Evolutionary conservation across 2,113 vertebrate genomes (phyloP), one percentile per base, ranked within the genome.

Genomic region (Dromaius novaehollandiae): DNA sequence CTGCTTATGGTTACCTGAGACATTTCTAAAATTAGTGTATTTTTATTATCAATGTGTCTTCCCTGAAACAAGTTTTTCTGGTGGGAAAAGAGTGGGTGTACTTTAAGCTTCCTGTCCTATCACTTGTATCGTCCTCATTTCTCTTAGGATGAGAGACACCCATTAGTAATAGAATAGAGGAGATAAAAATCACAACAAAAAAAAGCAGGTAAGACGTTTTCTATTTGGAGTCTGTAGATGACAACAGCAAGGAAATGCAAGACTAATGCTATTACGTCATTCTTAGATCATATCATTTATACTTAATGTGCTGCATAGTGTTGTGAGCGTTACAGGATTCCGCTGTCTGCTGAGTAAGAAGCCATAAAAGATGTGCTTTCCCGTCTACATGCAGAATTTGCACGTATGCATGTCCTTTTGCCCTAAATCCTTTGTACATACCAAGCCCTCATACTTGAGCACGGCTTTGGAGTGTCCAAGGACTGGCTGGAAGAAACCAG

Each of bases 31-130:
- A 86, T 74, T 8, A 69, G 60, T 82, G 32, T 85, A 3, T 63
- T 93, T 97, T 93, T 95, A 89, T 95, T 96, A 77, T 70, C 68
- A 74, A 12, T 4, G 85, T 81, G 80, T 60, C 79, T 95, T 95
- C 94, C 87, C 68, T 83, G 95, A 95, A 94, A 71, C 64, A 56
- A 73, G 96, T 97, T 51, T 89, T 96, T 95, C 88, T 95, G 87
- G 46, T 92, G 95, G 89, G 82, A 93, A 92, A 92, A 89, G 89
- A 95, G 94, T 91, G 88, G 89, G 93, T 86, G 94, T 95, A 89
- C 79, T 68, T 60, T 78, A 12, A 92, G 51, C 89, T 96, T 96
- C 93, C 93, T 94, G 93, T 91, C 9, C 0, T 88, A 90, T 86
- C 60, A 19, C 60, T 93, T 71, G 68, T 78, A 40, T 88, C 44